Percentiles rank a stretch among this genome's conserved stretches.
Conservation (phyloP, 2,113 vertebrate species). For the Athene noctua region DNA sequence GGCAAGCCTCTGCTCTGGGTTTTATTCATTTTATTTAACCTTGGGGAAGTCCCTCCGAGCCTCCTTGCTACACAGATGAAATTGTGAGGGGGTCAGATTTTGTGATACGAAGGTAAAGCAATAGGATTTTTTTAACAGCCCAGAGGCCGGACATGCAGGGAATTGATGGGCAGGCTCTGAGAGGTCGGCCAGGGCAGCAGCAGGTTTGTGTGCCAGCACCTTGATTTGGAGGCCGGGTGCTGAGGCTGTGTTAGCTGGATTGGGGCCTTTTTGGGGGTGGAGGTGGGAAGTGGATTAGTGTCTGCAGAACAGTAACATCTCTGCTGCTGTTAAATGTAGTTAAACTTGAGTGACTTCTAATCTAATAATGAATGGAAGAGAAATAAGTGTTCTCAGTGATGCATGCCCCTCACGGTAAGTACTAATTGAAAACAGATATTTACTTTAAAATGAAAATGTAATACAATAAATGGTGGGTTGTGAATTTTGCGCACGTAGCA, state of each 20-base stretch:
- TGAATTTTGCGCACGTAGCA: neutral
- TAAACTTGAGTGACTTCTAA: conserved; percentile 63
- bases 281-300: conserved; percentile 21
- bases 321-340: conserved; percentile 59
- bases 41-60: fast-evolving
- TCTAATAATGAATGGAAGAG: conserved; percentile 69
- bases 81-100: neutral
- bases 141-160: neutral
- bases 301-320: conserved; percentile 2
- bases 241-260: neutral
- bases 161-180: neutral
- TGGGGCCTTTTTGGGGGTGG: neutral
- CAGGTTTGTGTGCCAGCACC: neutral
- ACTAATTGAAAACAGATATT: conserved; percentile 73
- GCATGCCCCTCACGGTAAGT: conserved; percentile 60
- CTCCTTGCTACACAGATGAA: no score
- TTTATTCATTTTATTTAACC: neutral
- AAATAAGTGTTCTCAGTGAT: conserved; percentile 64
- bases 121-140: neutral
- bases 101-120: neutral
- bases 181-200: neutral
- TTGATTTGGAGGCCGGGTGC: neutral
- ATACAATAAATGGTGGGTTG: conserved; percentile 49
- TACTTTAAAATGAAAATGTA: conserved; percentile 71
- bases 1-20: neutral